Base-by-base conservation (phyloP, 1,140 invertebrate species). In the Dysdera silvatica region DNA sequence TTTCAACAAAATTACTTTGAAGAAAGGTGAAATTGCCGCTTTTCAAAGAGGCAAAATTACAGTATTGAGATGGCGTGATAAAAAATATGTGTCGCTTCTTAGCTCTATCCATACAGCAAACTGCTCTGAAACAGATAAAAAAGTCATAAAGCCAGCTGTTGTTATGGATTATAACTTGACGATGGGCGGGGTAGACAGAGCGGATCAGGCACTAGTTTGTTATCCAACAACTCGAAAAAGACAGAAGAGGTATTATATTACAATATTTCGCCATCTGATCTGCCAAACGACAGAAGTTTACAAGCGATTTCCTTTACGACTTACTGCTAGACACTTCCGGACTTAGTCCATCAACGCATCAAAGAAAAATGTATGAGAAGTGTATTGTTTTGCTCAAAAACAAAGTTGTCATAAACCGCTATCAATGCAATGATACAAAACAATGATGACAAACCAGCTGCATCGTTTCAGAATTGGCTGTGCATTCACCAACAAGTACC, bases 31-130 rank as follows among this genome's bases (percentile, higher is more conserved):
- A 52, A 52, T 33, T 32, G 16, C 14, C 3, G 26, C 29, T 52
- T 52, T 32, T 2, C n/a, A 54, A 26, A 54, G 16, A 40, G 32
- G 52, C 33, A 54, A 54, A 54, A 40, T 54, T 40, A 23, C 23
- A 3, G 23, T 54, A 4, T 26, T 40, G 35, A 54, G 12, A 54
- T 54, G 52, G 23, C 6, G 7, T 4, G 33, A 7, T 16, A 54
- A 54, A 40, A 54, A 54, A 24, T 1, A 16, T 14, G 43, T 45
- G 3, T n/a, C 43, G 7, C 12, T 45, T 14, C 8, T 45, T 8
- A 14, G 10, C 8, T 18, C 43, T 18, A 20, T 45, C n/a, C 49
- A 52, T 20, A 33, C 32, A 24, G 33, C 3, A 40, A 37, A 40
- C 32, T 28, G n/a, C 8, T 28, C 20, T 4, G 20, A 54, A 23